These are phyloP conservation scores for Metacarcinus magister DNA, from an alignment of 2,888 invertebrate genomes.

Conservation along the genomic window DNA sequence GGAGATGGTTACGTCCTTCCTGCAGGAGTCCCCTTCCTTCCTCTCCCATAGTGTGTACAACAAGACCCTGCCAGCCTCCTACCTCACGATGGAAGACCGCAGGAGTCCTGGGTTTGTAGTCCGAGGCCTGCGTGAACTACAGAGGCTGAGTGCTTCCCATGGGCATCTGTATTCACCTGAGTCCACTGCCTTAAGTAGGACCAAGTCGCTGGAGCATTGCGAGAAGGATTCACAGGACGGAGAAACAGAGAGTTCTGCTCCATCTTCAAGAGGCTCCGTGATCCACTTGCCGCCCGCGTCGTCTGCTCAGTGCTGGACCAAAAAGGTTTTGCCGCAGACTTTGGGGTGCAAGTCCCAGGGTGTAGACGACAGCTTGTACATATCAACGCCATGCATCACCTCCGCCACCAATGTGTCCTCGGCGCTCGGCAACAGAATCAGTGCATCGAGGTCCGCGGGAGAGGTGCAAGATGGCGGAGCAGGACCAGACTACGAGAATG, in stretches of 20 bases:
- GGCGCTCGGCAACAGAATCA: constrained; percentile 49
- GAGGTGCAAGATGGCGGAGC: background rate
- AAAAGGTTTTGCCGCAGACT: constrained; percentile 62
- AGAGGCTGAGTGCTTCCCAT: constrained; percentile 73
- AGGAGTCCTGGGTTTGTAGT: background rate
- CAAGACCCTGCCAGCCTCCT: constrained; percentile 52
- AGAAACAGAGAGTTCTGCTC: background rate
- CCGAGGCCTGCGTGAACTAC: constrained; percentile 64
- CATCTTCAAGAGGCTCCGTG: constrained; percentile 61
- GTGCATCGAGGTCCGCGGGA: constrained; percentile 32
- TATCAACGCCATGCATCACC: constrained; percentile 70
- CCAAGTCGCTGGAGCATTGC: constrained; percentile 71
- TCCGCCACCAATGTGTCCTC: constrained; percentile 59
- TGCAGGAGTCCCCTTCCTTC: background rate
- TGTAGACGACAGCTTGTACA: constrained; percentile 15
- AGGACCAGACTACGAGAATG: constrained; percentile 77
- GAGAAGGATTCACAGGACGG: constrained; percentile 52
- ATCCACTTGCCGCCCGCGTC: constrained; percentile 17
- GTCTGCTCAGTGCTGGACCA: constrained; percentile 59
- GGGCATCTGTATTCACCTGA: constrained; percentile 64
- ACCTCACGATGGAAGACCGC: constrained; percentile 39
- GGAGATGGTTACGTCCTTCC: constrained; percentile 55
- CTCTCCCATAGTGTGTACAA: constrained; percentile 15
- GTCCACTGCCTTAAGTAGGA: constrained; percentile 65
- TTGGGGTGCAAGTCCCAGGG: background rate